These are phyloP conservation scores for Solea solea DNA, from an alignment of 2,113 vertebrate species.

Conservation along the genomic window DNA sequence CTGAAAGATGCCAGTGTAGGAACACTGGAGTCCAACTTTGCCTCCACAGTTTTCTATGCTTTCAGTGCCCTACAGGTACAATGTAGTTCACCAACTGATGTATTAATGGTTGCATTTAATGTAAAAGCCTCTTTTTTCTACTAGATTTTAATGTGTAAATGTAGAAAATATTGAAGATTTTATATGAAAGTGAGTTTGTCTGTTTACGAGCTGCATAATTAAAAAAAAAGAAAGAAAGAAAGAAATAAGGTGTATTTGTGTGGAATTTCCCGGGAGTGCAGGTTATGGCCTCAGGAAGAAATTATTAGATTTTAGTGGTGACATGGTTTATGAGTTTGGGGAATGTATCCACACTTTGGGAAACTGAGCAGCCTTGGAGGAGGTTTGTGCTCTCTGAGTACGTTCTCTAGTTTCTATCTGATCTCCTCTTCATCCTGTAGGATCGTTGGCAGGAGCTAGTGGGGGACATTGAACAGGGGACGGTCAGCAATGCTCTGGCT, in stretches of 20 bases:
- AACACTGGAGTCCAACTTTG: constrained; percentile 85
- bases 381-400: too few relatives aligned
- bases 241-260: too few relatives aligned
- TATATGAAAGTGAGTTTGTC: not conserved
- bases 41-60: constrained; percentile 82
- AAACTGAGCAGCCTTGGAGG: too few relatives aligned
- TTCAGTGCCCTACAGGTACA: constrained; percentile 82
- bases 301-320: too few relatives aligned
- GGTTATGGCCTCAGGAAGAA: too few relatives aligned
- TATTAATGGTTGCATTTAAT: not conserved
- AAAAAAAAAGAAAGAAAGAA: too few relatives aligned
- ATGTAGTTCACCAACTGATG: not conserved
- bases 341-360: too few relatives aligned
- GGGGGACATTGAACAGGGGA: constrained; percentile 82
- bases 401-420: not conserved
- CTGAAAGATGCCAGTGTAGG: constrained; percentile 80
- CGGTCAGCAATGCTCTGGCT: constrained; percentile 70
- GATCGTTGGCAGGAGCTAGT: constrained; percentile 81
- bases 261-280: too few relatives aligned
- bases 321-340: too few relatives aligned
- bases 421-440: constrained; percentile 34
- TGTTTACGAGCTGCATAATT: too few relatives aligned
- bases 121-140: not conserved
- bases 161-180: not conserved
- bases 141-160: not conserved